Percentiles rank a stretch among this genome's conserved stretches.
phyloP scores from a whole-genome alignment of 1,140 invertebrate genomes.

The Acromyrmex echinatior region DNA sequence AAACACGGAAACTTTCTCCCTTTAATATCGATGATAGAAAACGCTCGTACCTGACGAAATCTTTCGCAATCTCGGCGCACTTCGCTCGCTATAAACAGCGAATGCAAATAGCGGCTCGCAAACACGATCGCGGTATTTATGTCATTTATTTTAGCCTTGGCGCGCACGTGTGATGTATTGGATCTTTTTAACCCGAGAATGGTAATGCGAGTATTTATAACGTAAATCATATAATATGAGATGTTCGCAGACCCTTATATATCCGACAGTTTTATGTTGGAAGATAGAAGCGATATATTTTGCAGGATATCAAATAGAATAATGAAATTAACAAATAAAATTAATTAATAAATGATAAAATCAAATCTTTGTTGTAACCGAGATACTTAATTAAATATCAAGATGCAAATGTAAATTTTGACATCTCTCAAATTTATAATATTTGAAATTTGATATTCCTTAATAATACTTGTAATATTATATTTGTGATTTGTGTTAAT shows the following conservation, averaged over 20 bases:
- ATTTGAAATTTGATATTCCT: neutral
- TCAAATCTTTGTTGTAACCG: neutral
- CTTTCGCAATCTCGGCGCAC: neutral
- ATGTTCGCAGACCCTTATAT: neutral
- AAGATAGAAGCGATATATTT: conserved; percentile 8
- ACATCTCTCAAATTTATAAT: neutral
- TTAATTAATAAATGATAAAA: neutral
- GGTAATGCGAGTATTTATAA: conserved; percentile 42
- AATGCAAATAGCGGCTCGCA: neutral
- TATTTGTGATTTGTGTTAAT: neutral
- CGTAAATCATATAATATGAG: conserved; percentile 21
- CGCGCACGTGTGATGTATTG: neutral
- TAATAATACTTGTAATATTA: neutral
- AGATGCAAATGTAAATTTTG: neutral
- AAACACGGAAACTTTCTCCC: conserved; percentile 61
- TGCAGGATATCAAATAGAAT: neutral
- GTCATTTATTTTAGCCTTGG: conserved; percentile 35
- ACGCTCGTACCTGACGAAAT: neutral
- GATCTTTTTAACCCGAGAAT: conserved; percentile 18
- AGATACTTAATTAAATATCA: neutral
- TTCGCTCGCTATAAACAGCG: neutral
- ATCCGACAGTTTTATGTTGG: neutral
- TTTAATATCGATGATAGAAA: conserved; percentile 13
- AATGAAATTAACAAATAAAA: neutral
- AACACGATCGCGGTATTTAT: conserved; percentile 24